Conservation (phyloP, 2,888 invertebrate genomes). For the Eumacrocentrus americanus region DNA sequence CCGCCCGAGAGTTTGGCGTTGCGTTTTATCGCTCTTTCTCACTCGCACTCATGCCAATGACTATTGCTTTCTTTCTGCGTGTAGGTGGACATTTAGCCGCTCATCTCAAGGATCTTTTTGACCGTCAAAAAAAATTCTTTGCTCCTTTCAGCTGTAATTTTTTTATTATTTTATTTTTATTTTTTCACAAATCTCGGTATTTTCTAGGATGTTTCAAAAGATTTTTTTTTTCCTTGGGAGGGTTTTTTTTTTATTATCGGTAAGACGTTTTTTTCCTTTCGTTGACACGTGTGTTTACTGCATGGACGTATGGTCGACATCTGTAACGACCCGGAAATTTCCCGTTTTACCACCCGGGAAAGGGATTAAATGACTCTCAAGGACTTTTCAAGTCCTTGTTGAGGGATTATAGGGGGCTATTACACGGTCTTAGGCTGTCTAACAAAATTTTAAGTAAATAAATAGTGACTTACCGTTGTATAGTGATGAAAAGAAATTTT, state of each 20-base stretch:
- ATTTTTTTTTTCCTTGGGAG: conserved; percentile 24
- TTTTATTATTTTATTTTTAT: neutral
- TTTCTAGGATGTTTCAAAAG: conserved; percentile 15
- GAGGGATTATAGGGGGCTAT: too few relatives aligned
- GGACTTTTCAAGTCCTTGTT: neutral
- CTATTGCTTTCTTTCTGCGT: conserved; percentile 19
- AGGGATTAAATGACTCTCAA: neutral
- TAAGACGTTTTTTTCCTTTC: neutral
- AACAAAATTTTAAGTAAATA: too few relatives aligned
- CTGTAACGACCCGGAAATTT: conserved; percentile 16
- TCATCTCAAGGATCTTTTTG: neutral
- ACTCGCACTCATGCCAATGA: conserved; percentile 27
- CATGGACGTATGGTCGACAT: conserved; percentile 13
- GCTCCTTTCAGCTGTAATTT: too few relatives aligned
- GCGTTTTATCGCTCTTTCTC: conserved; percentile 35
- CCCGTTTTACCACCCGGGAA: neutral
- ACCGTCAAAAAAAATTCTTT: neutral
- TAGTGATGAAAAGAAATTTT: too few relatives aligned
- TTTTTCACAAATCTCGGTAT: conserved; percentile 11
- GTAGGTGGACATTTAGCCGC: conserved; percentile 11
- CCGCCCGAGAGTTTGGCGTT: conserved; percentile 45
- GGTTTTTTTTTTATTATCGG: neutral
- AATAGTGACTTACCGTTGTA: too few relatives aligned
- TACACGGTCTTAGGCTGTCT: too few relatives aligned
- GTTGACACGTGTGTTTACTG: neutral